phyloP scores from a whole-genome alignment of 2,113 vertebrate species.

The Phoxinus phoxinus region DNA sequence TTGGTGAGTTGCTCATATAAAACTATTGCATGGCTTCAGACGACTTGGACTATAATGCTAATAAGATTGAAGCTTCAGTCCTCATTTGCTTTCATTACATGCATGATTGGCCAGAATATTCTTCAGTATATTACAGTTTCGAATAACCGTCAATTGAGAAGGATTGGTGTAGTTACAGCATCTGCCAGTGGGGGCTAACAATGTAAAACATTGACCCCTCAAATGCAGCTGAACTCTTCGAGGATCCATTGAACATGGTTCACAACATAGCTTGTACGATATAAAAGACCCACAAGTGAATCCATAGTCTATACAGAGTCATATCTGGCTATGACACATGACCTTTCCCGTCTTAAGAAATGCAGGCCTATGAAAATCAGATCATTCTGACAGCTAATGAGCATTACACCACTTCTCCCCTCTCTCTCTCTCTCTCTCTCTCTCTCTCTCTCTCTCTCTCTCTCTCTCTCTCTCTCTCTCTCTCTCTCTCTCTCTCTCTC shows the following conservation, averaged over 20 bases:
- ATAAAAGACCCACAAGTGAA: not conserved
- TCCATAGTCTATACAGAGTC: not conserved
- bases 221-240: not conserved
- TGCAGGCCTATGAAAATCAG: conserved; percentile 36
- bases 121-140: too few relatives aligned
- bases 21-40: not conserved
- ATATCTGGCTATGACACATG: conserved; percentile 20
- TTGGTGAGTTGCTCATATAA: not conserved
- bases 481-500: conserved; percentile 27
- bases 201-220: not conserved
- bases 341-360: conserved; percentile 37
- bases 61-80: not conserved
- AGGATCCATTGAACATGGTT: not conserved
- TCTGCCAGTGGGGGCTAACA: not conserved
- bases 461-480: conserved; percentile 6
- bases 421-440: too few relatives aligned
- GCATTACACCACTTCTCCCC: not conserved
- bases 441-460: too few relatives aligned
- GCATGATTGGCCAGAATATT: not conserved
- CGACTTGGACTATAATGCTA: not conserved
- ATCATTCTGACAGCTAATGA: conserved; percentile 33
- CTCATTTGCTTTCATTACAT: not conserved
- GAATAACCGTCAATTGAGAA: not conserved
- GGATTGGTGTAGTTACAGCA: not conserved
- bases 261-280: not conserved